Conservation (phyloP, 2,113 vertebrate genomes). For the Serilophus lunatus region DNA sequence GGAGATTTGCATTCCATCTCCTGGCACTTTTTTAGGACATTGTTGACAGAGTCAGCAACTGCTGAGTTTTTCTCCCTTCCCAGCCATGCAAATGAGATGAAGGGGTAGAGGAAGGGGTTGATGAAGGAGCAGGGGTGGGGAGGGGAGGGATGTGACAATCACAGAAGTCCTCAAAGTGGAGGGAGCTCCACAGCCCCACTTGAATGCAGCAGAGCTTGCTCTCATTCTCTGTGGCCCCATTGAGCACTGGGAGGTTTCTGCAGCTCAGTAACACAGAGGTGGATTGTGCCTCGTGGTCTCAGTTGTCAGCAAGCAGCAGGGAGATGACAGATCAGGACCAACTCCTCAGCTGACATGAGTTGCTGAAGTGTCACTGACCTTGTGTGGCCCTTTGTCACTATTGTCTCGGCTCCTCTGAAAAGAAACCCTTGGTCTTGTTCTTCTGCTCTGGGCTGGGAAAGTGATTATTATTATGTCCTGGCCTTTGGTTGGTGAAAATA, state of each 20-base stretch:
- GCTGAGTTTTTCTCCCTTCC: neutral
- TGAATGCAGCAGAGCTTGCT: neutral
- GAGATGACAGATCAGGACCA: conserved; percentile 19
- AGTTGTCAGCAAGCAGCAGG: conserved; percentile 1
- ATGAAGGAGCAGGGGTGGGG: neutral
- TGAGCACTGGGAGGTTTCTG: neutral
- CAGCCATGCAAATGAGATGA: neutral
- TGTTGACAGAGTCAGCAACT: neutral
- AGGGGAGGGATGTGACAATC: neutral
- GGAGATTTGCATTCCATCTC: neutral
- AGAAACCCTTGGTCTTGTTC: conserved; percentile 8
- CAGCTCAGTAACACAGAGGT: neutral
- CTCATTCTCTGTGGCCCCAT: neutral
- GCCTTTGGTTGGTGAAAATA: conserved; percentile 22
- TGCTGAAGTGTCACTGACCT: conserved; percentile 15
- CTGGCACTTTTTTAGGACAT: neutral
- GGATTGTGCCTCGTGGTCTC: conserved; percentile 2
- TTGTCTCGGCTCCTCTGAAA: conserved; percentile 29
- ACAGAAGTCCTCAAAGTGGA: neutral
- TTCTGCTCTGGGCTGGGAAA: neutral
- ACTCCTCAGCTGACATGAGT: conserved; percentile 5
- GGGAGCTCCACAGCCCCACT: neutral
- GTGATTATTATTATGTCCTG: conserved; percentile 4
- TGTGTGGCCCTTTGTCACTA: conserved; percentile 38
- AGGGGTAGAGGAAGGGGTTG: neutral